Base-by-base conservation (phyloP, 2,113 vertebrate genomes). In the Saguinus midas region DNA sequence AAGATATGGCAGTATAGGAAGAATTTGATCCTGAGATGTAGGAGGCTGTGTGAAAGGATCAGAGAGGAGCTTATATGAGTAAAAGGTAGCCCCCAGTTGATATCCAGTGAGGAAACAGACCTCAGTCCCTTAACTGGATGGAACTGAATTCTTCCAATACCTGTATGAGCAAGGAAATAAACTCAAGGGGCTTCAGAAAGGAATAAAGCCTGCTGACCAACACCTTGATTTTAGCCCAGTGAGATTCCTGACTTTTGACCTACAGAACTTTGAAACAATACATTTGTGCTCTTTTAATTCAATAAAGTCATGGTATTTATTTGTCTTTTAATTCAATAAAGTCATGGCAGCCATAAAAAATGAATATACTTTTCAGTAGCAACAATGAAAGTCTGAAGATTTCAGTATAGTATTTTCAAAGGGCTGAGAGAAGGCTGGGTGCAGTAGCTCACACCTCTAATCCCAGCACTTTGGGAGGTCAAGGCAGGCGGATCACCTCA, bases 381-480 rank as follows among this genome's bases (percentile, higher is more conserved):
- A 81, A 81, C 27, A 81, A n/a, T 79, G 55, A 37, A 92, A 92
- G 35, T 57, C 57, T 61, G 52, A 95, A 80, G 64, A 21, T 10
- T 18, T 79, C 78, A 79, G 40, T 73, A 35, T 91, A 95, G 32
- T 79, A 81, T 92, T 87, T 91, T 73, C 64, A 81, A 87, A 87
- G n/a, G 40, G 20, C 52, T 78, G 43, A 91, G 52, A 61, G 61
- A 91, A 81, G 61, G 52, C 52, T 5, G 5, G 52, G 52, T 52
- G 52, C 52, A 52, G 52, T 52, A 52, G 16, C 52, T 52, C 52
- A 52, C 52, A 52, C 52, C 16, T 17, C 52, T 52, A 52, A 52
- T 52, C 52, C 52, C 52, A 52, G 52, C 52, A 52, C 52, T 52
- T 52, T 18, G 52, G 16, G 52, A 52, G 52, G 52, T 52, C 1